A percentile compares a stretch with the other conserved stretches of the same genome.
Evolutionary conservation across 2,797 vertebrate species (phyloP).

Genomic region (Toxotes lorentzi): DNA sequence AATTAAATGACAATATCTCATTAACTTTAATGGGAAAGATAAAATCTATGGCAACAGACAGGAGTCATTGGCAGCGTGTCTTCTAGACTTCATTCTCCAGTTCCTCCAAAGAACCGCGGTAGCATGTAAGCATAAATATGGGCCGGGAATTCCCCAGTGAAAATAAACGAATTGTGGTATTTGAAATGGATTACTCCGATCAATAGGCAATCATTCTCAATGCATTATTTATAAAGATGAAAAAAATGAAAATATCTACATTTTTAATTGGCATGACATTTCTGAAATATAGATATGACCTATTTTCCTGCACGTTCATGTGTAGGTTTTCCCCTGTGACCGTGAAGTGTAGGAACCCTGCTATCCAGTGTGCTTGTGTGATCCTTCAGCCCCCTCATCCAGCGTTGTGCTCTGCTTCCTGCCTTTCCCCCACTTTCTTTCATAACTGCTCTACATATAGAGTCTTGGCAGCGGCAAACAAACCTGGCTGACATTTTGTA

Average conservation of each 20-base stretch:
- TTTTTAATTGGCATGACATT: conserved; percentile 77
- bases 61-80: conserved; percentile 36
- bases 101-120: conserved; percentile 20
- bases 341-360: conserved; percentile 66
- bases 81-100: conserved; percentile 36
- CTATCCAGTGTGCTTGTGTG: conserved; percentile 65
- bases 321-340: conserved; percentile 71
- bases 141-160: conserved; percentile 49
- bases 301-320: conserved; percentile 77
- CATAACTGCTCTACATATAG: conserved; percentile 80
- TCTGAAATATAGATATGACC: conserved; percentile 80
- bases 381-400: conserved; percentile 73
- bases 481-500: conserved; percentile 70
- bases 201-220: conserved; percentile 85
- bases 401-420: conserved; percentile 44
- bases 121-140: conserved; percentile 29
- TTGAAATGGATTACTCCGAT: conserved; percentile 82
- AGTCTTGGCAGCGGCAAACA: conserved; percentile 66
- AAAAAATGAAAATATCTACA: conserved; percentile 71
- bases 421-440: conserved; percentile 61
- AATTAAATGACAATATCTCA: conserved; percentile 53
- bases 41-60: conserved; percentile 29
- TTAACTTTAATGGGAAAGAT: conserved; percentile 46
- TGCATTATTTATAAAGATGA: conserved; percentile 85
- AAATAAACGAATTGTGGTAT: conserved; percentile 81